Evolutionary conservation across 2,888 invertebrate species (phyloP).

Genomic region (Galerucella nymphaeae): DNA sequence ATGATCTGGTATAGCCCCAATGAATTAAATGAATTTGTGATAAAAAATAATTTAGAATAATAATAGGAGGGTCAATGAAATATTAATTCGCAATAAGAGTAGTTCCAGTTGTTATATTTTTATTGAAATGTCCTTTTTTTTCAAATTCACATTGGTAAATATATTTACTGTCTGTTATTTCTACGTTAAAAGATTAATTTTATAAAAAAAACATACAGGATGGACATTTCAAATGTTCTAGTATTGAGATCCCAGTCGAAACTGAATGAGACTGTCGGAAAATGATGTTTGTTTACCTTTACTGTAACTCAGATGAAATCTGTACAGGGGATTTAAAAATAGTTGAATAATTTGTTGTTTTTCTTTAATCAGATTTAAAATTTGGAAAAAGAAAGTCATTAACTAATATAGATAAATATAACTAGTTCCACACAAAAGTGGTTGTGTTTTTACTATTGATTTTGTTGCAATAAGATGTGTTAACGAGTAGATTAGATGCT

Average conservation of each 20-base stretch:
- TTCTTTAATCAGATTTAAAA: conserved; percentile 1
- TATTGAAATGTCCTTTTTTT: neutral
- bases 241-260: neutral
- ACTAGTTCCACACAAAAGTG: conserved; percentile 32
- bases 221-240: too few species aligned
- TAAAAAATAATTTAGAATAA: conserved; percentile 3
- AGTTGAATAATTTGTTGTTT: too few species aligned
- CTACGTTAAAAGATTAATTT: neutral
- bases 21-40: conserved; percentile 15
- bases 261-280: conserved; percentile 28
- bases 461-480: conserved; percentile 16
- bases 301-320: too few species aligned
- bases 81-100: neutral
- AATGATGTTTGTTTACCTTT: too few species aligned
- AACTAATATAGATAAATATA: conserved; percentile 18
- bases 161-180: neutral
- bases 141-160: neutral
- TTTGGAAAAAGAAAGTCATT: conserved; percentile 4
- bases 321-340: too few species aligned
- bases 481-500: conserved; percentile 16
- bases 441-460: conserved; percentile 24
- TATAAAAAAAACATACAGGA: neutral
- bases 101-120: neutral
- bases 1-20: conserved; percentile 1
- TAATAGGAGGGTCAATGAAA: neutral